Conservation (phyloP, 2,888 invertebrate species). For the Xestia xanthographa region DNA sequence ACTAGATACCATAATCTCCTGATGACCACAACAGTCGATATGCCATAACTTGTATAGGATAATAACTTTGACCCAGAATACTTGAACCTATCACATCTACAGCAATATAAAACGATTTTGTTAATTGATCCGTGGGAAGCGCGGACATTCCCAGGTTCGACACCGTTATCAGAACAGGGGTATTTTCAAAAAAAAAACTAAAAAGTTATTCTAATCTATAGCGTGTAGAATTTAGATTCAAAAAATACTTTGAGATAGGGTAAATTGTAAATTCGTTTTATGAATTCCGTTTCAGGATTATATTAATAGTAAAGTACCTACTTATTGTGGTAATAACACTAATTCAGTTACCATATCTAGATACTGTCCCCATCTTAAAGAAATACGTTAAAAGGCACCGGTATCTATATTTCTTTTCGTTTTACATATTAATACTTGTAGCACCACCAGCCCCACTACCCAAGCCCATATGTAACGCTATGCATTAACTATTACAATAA, state of each 20-base stretch:
- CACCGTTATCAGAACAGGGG: slow-evolving; percentile 25
- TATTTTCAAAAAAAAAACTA: slow-evolving; percentile 19
- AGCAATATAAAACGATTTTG: slow-evolving; percentile 26
- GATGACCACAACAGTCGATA: neutral
- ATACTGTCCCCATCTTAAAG: neutral
- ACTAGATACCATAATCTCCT: neutral
- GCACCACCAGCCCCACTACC: neutral
- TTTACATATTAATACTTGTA: slow-evolving; percentile 4
- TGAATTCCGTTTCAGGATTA: slow-evolving; percentile 4
- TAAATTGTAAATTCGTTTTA: neutral
- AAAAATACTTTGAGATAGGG: slow-evolving; percentile 10
- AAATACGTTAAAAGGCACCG: slow-evolving; percentile 8
- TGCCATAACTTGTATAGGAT: slow-evolving; percentile 3
- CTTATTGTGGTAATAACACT: slow-evolving; percentile 27
- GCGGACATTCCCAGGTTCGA: slow-evolving; percentile 13
- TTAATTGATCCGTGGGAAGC: slow-evolving; percentile 56
- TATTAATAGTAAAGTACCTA: neutral
- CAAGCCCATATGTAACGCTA: neutral
- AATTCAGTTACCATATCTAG: slow-evolving; percentile 25
- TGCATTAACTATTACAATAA: slow-evolving; percentile 25
- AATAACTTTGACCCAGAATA: slow-evolving; percentile 23
- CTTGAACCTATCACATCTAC: slow-evolving; percentile 29
- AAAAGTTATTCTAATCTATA: slow-evolving; percentile 10
- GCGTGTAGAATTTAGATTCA: neutral
- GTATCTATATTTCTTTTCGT: slow-evolving; percentile 5